phyloP scores from a whole-genome alignment of 2,888 invertebrate species.

The Molorchus minor region DNA sequence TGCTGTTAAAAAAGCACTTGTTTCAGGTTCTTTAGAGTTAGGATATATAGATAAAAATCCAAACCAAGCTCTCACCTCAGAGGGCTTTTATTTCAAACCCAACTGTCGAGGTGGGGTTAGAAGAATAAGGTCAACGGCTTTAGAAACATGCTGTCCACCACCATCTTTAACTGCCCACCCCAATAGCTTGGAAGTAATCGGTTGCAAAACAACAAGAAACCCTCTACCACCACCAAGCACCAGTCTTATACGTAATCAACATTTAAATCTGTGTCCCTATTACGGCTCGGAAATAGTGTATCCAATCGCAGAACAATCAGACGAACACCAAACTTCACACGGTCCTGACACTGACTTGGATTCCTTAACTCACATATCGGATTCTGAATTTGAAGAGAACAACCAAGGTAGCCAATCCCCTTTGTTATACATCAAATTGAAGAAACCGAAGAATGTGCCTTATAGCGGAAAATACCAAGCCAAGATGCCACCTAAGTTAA shows the following conservation, averaged over 20 bases:
- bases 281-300: constrained; percentile 82
- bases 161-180: constrained; percentile 79
- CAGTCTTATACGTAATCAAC: constrained; percentile 74
- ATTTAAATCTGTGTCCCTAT: constrained; percentile 70
- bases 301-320: constrained; percentile 86
- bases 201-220: constrained; percentile 66
- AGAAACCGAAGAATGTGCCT: constrained; percentile 51
- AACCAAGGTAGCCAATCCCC: constrained; percentile 77
- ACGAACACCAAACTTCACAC: constrained; percentile 77
- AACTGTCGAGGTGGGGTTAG: constrained; percentile 66
- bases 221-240: constrained; percentile 78
- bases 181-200: constrained; percentile 82
- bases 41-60: constrained; percentile 63
- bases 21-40: constrained; percentile 68
- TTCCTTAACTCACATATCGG: constrained; percentile 68
- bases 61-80: constrained; percentile 56
- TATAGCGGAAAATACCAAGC: constrained; percentile 53
- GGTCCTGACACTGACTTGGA: constrained; percentile 69
- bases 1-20: too few species aligned
- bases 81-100: constrained; percentile 59
- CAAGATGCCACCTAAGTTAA: constrained; percentile 64
- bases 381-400: constrained; percentile 73
- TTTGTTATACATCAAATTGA: constrained; percentile 62
- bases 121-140: constrained; percentile 75
- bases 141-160: constrained; percentile 76